Evolutionary conservation across 2,888 invertebrate genomes (phyloP), one percentile per base, ranked within the genome.

Genomic region (Atherix ibis): DNA sequence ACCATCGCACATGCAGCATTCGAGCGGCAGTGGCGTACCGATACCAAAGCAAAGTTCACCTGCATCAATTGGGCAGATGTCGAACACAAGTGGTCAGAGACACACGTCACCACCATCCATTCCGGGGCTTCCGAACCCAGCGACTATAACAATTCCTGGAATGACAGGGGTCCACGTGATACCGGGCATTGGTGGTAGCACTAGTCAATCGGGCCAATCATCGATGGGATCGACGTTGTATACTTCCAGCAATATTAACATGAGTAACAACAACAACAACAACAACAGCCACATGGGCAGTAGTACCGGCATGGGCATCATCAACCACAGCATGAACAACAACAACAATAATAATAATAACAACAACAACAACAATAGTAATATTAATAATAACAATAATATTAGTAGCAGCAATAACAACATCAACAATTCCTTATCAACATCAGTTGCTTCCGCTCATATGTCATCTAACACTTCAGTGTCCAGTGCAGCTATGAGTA

Each of bases 41-140:
- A 34, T 42, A 35, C 43, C 45, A 34, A 62, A 62, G 42, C 63
- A 51, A 44, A 66, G 58, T 45, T 66, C 63, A 40, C 63, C 66
- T 36, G 60, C 64, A 30, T 63, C 63, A 22, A 27, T 30, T 40
- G 56, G 56, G 32, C 59, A 58, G 41, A n/a, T n/a, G n/a, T n/a
- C n/a, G n/a, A n/a, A n/a, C n/a, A 10, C 39, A 18, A 39, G 27
- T 18, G 36, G 40, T 27, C 44, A 45, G 28, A 41, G 46, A 31
- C 45, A 40, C 32, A 33, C 43, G 31, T 41, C 45, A 10, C 36
- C 36, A 13, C 40, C 34, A 31, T 38, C 40, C 18, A 36, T 38
- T 27, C 31, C 36, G 18, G 38, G 32, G 27, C 43, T 46, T 43
- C 42, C 46, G 28, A 46, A 44, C 38, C 40, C 48, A 49, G 45